Evolutionary conservation across 2,113 vertebrate genomes (phyloP), one percentile per base, ranked within the genome.

Genomic region (Desmodus rotundus): DNA sequence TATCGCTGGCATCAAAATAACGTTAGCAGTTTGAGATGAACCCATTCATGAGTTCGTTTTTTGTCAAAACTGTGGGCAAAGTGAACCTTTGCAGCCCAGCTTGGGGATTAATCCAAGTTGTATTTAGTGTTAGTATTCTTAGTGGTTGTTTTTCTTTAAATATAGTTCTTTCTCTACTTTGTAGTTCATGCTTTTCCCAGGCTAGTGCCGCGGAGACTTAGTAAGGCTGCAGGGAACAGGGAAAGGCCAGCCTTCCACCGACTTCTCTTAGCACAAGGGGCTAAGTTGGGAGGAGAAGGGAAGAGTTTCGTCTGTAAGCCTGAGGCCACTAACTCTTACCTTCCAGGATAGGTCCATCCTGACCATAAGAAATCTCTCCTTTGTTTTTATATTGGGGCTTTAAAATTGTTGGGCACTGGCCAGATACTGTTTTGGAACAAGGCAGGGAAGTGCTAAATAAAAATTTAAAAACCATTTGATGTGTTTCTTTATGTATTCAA

Each of bases 181-280:
- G 89, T 94, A 77, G 77, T 92, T 96, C 72, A 45, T 94, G 54
- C 36, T 82, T 97, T 97, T 91, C 94, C 68, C 88, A 97, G 78
- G 84, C 80, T 90, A 33, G 41, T 24, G 12, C 0, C 6, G 61
- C 47, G 22, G 31, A 76, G 45, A 17, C 56, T 72, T 89, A 47
- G 13, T 67, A 52, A 72, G 31, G 28, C n/a, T 72, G 4, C 2
- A 67, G 58, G 26, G 33, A 24, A 20, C 1, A 31, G 22, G 24
- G n/a, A 38, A 36, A 41, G 56, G 20, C 10, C 36, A 54, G 38
- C 9, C 70, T 7, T 41, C n/a, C 6, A 5, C 36, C 10, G 13
- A 31, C 76, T 76, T 78, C 47, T 43, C 56, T 82, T 38, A 38
- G 41, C 54, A 0, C 2, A 16, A 38, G 16, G 4, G 4, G 24